phyloP scores from a whole-genome alignment of 1,140 invertebrate species.

The Calosoma granatense region DNA sequence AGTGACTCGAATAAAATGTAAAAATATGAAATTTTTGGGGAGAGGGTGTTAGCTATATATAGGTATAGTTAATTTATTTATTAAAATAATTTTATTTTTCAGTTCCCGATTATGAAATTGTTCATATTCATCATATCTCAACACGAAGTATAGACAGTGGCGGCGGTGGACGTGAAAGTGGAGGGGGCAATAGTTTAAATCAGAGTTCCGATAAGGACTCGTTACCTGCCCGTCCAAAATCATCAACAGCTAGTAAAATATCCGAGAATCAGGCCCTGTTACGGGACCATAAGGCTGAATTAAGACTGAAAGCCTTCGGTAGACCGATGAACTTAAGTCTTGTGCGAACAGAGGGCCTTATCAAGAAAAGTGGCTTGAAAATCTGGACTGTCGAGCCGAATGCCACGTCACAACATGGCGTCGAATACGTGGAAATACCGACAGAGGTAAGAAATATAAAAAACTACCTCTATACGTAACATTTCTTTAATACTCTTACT shows the following conservation, averaged over 20 bases:
- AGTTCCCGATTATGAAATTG: conserved; percentile 59
- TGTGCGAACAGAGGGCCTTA: conserved; percentile 57
- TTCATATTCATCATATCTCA: conserved; percentile 35
- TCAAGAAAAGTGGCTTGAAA: conserved; percentile 59
- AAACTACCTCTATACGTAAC: background rate
- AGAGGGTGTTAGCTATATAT: too few relatives aligned
- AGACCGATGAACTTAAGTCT: conserved; percentile 59
- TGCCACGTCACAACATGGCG: conserved; percentile 55
- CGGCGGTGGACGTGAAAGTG: background rate
- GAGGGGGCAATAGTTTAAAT: background rate
- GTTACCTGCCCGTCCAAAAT: background rate
- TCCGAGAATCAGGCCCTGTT: conserved; percentile 21
- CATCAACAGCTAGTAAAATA: background rate
- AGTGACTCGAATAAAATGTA: too few relatives aligned
- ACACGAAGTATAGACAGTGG: conserved; percentile 22
- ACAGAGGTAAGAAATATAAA: conserved; percentile 45
- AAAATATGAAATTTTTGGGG: too few relatives aligned
- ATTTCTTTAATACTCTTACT: too few relatives aligned
- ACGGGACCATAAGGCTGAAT: conserved; percentile 34
- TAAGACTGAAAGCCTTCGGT: conserved; percentile 68
- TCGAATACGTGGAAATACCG: conserved; percentile 63
- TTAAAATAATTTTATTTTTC: conserved; percentile 22
- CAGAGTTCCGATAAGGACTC: background rate
- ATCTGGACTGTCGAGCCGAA: conserved; percentile 65
- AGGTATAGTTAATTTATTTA: too few relatives aligned